phyloP scores from a whole-genome alignment of 2,797 vertebrate species.

The Anolis apletophallus region DNA sequence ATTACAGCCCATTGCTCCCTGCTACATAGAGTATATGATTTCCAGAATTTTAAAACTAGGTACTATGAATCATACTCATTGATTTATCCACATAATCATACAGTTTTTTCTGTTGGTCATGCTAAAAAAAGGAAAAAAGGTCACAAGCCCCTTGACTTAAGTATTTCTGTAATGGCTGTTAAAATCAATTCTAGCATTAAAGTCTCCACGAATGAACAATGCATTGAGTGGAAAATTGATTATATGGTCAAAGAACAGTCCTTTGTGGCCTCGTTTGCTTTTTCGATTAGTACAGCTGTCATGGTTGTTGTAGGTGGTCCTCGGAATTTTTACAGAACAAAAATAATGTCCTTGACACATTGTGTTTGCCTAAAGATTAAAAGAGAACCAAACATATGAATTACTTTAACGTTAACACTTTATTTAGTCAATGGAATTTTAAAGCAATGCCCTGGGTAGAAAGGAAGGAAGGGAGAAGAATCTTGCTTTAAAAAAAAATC shows the following conservation, averaged over 20 bases:
- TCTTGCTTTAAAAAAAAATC: slow-evolving; percentile 26
- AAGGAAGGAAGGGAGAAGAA: background rate
- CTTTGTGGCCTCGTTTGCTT: slow-evolving; percentile 83
- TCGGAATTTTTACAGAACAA: slow-evolving; percentile 73
- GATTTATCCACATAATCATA: slow-evolving; percentile 79
- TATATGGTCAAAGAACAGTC: slow-evolving; percentile 83
- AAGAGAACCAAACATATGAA: slow-evolving; percentile 50
- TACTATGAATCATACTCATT: slow-evolving; percentile 76
- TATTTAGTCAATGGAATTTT: slow-evolving; percentile 33
- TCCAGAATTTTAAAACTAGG: slow-evolving; percentile 58
- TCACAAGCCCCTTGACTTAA: slow-evolving; percentile 81
- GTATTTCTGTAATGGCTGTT: slow-evolving; percentile 83
- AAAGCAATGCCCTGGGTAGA: slow-evolving; percentile 5
- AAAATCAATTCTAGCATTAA: slow-evolving; percentile 86
- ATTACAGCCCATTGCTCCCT: slow-evolving; percentile 55
- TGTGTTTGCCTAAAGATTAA: slow-evolving; percentile 68
- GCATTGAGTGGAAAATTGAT: slow-evolving; percentile 85
- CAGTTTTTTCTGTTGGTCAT: slow-evolving; percentile 75
- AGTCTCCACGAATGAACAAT: slow-evolving; percentile 84
- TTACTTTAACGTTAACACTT: slow-evolving; percentile 64
- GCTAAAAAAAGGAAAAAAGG: slow-evolving; percentile 78
- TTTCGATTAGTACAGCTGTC: slow-evolving; percentile 85
- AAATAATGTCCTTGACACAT: slow-evolving; percentile 78
- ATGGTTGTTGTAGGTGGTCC: slow-evolving; percentile 79
- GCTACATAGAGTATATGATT: slow-evolving; percentile 65